A percentile compares a stretch with the other conserved stretches of the same genome.
Conservation (phyloP, 2,113 vertebrate species). For the Reinhardtius hippoglossoides region DNA sequence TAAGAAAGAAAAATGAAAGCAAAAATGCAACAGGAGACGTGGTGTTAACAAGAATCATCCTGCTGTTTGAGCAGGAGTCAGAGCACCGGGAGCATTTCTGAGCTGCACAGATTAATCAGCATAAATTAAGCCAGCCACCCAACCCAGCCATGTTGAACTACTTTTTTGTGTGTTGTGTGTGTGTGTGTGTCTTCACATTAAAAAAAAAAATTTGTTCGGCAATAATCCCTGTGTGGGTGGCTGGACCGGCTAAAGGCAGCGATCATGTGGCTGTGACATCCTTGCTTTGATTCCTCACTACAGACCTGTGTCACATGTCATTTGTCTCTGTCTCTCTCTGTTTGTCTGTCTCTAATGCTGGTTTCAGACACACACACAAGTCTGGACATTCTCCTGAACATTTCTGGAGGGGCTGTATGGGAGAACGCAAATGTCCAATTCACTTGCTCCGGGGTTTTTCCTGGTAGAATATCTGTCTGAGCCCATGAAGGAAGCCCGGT, state of each 20-base stretch:
- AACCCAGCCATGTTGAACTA: constrained; percentile 33
- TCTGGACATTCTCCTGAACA: too few species aligned
- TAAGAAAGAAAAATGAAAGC: neutral
- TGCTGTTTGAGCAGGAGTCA: constrained; percentile 7
- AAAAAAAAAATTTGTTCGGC: neutral
- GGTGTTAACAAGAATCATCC: constrained; percentile 9
- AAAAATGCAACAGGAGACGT: constrained; percentile 9
- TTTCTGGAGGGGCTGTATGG: too few species aligned
- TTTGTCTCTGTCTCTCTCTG: constrained; percentile 23
- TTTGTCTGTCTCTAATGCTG: neutral
- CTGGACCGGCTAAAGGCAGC: constrained; percentile 54
- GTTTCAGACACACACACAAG: neutral
- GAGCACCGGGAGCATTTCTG: constrained; percentile 16
- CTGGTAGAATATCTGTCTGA: too few species aligned
- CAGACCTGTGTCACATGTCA: constrained; percentile 51
- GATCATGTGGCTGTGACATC: constrained; percentile 59
- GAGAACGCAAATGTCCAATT: too few species aligned
- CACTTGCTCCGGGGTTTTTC: too few species aligned
- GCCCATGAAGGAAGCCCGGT: too few species aligned
- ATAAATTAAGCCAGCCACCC: constrained; percentile 56
- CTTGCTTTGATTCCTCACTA: constrained; percentile 52
- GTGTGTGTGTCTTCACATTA: constrained; percentile 19
- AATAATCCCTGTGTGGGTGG: constrained; percentile 69
- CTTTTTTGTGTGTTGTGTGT: constrained; percentile 16
- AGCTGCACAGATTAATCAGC: constrained; percentile 59